Percentiles rank a stretch among this genome's conserved stretches.
These are phyloP conservation scores for Drosophila anceps DNA, from an alignment of 2,888 invertebrate genomes.

Conservation along the genomic window DNA sequence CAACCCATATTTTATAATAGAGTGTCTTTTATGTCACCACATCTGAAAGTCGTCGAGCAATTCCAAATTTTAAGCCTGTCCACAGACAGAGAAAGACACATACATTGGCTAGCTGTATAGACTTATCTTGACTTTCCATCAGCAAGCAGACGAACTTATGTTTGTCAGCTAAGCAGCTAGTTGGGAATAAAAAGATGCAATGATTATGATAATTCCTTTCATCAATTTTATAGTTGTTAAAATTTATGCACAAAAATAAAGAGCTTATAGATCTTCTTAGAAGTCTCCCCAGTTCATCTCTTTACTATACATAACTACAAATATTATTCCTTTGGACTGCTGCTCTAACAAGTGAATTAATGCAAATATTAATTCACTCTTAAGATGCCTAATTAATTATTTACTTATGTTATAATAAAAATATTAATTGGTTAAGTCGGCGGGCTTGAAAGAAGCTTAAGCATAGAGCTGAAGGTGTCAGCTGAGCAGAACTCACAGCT, in stretches of 20 bases:
- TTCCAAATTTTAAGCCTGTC: too few relatives aligned
- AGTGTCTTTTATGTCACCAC: too few relatives aligned
- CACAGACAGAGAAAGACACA: not conserved
- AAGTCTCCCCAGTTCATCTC: not conserved
- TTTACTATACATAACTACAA: too few relatives aligned
- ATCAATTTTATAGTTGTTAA: not conserved
- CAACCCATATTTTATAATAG: not conserved
- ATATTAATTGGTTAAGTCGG: slow-evolving; percentile 9
- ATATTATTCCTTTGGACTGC: not conserved
- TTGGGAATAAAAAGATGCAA: not conserved
- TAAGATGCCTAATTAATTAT: not conserved
- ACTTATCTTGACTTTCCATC: not conserved
- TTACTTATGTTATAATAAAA: not conserved
- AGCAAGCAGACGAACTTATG: not conserved
- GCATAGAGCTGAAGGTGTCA: slow-evolving; percentile 2
- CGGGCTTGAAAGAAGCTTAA: not conserved
- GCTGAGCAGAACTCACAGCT: not conserved
- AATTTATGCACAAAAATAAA: too few relatives aligned
- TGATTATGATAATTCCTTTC: not conserved
- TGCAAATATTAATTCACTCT: not conserved
- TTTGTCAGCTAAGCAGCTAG: not conserved
- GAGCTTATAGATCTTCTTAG: too few relatives aligned
- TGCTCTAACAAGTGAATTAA: not conserved
- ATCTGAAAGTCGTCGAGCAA: too few relatives aligned
- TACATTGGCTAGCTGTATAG: not conserved